These are phyloP conservation scores for Harpegnathos saltator DNA, from an alignment of 1,140 invertebrate species.

Conservation along the genomic window DNA sequence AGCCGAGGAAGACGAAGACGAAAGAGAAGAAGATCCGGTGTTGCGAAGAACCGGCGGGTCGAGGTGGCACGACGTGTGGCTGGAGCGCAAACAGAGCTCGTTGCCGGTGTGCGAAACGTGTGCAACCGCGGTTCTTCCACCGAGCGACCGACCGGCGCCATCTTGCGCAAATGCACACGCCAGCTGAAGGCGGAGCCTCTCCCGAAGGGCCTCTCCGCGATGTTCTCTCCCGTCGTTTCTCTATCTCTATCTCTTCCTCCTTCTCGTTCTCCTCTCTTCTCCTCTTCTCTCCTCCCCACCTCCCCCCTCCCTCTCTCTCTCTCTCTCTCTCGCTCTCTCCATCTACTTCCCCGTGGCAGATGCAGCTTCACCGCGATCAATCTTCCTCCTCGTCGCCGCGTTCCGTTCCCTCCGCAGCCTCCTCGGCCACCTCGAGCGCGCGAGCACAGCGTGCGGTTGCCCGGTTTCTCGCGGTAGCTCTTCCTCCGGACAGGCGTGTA, in stretches of 20 bases:
- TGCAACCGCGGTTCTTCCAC: slow-evolving; percentile 49
- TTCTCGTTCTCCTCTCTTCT: neutral
- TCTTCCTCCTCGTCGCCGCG: slow-evolving; percentile 64
- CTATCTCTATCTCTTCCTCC: slow-evolving; percentile 23
- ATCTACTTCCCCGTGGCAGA: slow-evolving; percentile 57
- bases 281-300: neutral
- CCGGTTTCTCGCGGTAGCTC: slow-evolving; percentile 40
- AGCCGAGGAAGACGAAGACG: neutral
- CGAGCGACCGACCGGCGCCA: slow-evolving; percentile 77
- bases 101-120: slow-evolving; percentile 52
- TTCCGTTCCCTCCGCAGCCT: slow-evolving; percentile 11
- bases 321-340: neutral
- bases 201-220: slow-evolving; percentile 74
- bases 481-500: neutral
- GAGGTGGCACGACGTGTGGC: neutral
- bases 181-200: slow-evolving; percentile 85
- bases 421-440: slow-evolving; percentile 1
- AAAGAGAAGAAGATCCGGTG: slow-evolving; percentile 44
- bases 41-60: slow-evolving; percentile 8
- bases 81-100: neutral
- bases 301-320: slow-evolving; percentile 4
- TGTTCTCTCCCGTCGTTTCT: slow-evolving; percentile 66
- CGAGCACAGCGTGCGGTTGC: neutral
- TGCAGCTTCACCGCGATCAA: slow-evolving; percentile 76
- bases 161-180: slow-evolving; percentile 85